Evolutionary conservation across 2,888 invertebrate genomes (phyloP).

Genomic region (Cheilosia pagana): DNA sequence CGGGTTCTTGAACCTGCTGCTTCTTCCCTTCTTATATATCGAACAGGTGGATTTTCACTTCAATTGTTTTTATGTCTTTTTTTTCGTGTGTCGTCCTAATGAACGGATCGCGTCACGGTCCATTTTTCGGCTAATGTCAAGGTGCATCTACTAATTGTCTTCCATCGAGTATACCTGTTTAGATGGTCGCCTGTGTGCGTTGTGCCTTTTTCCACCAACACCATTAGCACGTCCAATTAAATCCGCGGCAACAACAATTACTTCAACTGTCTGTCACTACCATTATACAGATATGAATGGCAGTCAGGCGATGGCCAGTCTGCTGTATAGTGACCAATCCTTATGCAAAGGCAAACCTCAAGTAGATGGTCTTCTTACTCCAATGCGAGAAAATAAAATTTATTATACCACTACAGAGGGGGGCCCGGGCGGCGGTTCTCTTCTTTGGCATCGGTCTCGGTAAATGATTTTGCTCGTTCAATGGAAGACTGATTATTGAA

Average conservation of each 20-base stretch:
- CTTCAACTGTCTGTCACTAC: slow-evolving; percentile 51
- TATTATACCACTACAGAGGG: slow-evolving; percentile 30
- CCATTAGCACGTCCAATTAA: slow-evolving; percentile 48
- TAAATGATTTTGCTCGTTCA: slow-evolving; percentile 84
- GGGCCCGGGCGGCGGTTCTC: slow-evolving; percentile 21
- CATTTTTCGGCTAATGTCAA: slow-evolving; percentile 74
- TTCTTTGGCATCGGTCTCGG: slow-evolving; percentile 81
- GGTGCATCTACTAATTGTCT: slow-evolving; percentile 68
- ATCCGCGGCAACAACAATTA: slow-evolving; percentile 45
- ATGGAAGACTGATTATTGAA: slow-evolving; percentile 82
- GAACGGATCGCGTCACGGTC: slow-evolving; percentile 64
- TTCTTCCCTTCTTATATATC: neutral
- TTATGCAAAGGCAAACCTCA: slow-evolving; percentile 67
- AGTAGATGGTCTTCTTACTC: slow-evolving; percentile 7
- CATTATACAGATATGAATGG: slow-evolving; percentile 36
- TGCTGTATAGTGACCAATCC: slow-evolving; percentile 34
- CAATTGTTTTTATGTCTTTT: slow-evolving; percentile 25
- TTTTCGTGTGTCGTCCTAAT: slow-evolving; percentile 59
- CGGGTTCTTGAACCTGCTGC: slow-evolving; percentile 35
- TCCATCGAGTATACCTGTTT: slow-evolving; percentile 55
- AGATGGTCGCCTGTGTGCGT: slow-evolving; percentile 28
- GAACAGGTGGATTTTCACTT: slow-evolving; percentile 71
- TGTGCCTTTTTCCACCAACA: neutral
- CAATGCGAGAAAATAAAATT: slow-evolving; percentile 34
- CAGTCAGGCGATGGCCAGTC: neutral